phyloP scores from a whole-genome alignment of 2,113 vertebrate species.

The Orientallactaga bullata region DNA sequence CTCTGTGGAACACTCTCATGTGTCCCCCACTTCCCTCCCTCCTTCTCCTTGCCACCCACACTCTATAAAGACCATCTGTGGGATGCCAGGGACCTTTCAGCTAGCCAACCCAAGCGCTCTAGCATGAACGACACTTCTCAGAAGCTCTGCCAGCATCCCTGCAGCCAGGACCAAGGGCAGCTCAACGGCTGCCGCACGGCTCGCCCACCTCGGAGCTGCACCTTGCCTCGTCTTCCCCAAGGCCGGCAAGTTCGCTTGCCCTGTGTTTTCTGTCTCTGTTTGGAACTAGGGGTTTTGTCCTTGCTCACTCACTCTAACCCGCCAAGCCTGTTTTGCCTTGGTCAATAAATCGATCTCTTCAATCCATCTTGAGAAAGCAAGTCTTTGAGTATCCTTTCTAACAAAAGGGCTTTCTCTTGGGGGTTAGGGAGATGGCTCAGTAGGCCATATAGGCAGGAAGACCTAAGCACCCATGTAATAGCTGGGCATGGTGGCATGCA shows the following conservation, averaged over 20 bases:
- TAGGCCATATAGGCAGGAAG: too few relatives aligned
- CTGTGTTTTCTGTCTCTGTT: not conserved
- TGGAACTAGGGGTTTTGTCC: not conserved
- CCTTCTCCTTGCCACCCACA: not conserved
- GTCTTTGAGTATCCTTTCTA: not conserved
- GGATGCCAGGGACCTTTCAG: not conserved
- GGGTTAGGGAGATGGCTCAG: too few relatives aligned
- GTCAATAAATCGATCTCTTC: not conserved
- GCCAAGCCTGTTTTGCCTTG: not conserved
- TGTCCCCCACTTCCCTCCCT: not conserved
- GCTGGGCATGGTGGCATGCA: too few relatives aligned
- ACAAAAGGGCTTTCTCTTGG: not conserved
- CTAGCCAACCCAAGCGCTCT: fast-evolving
- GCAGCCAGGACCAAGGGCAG: not conserved
- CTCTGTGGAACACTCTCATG: fast-evolving
- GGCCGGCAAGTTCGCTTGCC: not conserved
- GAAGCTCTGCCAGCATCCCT: not conserved
- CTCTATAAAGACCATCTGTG: not conserved
- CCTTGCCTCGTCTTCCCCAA: not conserved
- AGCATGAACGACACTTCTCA: not conserved
- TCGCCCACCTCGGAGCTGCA: not conserved
- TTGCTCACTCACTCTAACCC: not conserved
- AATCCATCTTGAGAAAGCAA: not conserved
- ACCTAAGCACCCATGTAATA: too few relatives aligned
- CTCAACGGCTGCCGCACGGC: not conserved